A percentile compares a stretch with the other conserved stretches of the same genome.
phyloP scores from a whole-genome alignment of 2,113 vertebrate species.

The Gracilinanus agilis region DNA sequence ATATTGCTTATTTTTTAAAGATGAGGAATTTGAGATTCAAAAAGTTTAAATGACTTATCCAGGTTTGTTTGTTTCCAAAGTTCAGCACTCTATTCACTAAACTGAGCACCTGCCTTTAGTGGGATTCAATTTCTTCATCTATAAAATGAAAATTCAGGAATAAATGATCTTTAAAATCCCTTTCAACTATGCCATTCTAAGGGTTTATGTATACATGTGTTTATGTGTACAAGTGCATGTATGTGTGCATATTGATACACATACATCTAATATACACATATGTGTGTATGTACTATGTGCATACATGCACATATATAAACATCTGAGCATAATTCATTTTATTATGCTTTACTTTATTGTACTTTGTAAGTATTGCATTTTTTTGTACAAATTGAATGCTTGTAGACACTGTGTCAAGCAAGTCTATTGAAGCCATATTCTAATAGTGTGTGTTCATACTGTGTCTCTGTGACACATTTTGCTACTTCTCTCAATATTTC shows the following conservation, averaged over 20 bases:
- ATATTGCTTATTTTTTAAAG: background rate
- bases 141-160: background rate
- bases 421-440: background rate
- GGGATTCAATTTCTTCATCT: background rate
- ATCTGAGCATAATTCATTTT: background rate
- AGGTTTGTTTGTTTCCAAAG: background rate
- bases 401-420: background rate
- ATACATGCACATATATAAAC: background rate
- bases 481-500: background rate
- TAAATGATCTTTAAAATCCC: background rate
- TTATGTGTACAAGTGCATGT: background rate
- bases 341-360: background rate
- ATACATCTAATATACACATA: background rate
- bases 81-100: background rate
- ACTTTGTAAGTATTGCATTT: background rate
- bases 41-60: background rate
- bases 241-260: background rate
- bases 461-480: background rate
- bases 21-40: background rate
- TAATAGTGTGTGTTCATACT: background rate
- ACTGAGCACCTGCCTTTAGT: background rate
- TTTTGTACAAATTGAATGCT: background rate
- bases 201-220: background rate
- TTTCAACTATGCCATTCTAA: background rate
- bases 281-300: no score